Conservation (phyloP, 1,140 invertebrate species). For the Ptiloglossa arizonensis region DNA sequence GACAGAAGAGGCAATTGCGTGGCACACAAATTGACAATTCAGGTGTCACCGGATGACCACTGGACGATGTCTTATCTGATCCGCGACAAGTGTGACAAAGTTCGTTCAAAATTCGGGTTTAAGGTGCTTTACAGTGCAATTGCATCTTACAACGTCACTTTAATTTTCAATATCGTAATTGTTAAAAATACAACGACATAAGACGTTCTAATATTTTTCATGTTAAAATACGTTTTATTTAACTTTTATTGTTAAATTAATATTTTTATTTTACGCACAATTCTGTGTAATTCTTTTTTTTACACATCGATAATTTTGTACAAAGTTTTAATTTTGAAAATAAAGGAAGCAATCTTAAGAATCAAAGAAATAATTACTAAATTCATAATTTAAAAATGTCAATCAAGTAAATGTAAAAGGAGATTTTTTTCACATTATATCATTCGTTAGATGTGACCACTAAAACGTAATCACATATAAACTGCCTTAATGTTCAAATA, state of each 20-base stretch:
- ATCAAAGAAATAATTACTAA: background rate
- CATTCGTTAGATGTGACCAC: too few relatives aligned
- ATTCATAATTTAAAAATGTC: conserved; percentile 5
- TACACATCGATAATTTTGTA: too few relatives aligned
- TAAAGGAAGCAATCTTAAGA: background rate
- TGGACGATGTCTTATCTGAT: conserved; percentile 20
- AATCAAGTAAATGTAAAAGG: background rate
- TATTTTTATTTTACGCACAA: too few relatives aligned
- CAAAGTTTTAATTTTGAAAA: background rate
- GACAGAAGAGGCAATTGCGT: conserved; percentile 8
- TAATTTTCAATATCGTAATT: background rate
- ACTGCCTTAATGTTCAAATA: background rate
- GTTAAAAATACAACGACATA: background rate
- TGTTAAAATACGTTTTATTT: background rate
- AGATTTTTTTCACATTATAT: background rate
- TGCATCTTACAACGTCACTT: background rate
- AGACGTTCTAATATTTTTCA: background rate
- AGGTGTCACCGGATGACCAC: conserved; percentile 35
- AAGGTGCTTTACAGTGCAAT: background rate
- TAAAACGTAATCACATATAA: background rate
- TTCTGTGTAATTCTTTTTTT: background rate
- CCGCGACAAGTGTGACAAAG: conserved; percentile 10
- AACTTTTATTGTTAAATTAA: background rate
- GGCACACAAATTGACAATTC: conserved; percentile 40
- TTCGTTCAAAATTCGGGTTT: conserved; percentile 34